Conservation (phyloP, 2,797 vertebrate species). For the Sparus aurata region DNA sequence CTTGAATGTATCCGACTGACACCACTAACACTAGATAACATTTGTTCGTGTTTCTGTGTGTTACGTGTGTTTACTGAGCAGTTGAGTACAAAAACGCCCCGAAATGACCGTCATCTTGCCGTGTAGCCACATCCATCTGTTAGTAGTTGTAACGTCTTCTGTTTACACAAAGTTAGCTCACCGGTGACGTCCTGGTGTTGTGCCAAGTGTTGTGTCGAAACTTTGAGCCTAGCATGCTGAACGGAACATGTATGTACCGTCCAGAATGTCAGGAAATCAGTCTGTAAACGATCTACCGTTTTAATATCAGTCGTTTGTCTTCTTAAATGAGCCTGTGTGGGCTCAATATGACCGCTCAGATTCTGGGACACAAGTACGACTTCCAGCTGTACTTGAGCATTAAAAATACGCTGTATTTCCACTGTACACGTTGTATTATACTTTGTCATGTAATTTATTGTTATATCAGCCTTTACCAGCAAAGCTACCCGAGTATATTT, state of each 20-base stretch:
- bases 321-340: background rate
- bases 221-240: background rate
- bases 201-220: slow-evolving; percentile 14
- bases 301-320: background rate
- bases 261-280: background rate
- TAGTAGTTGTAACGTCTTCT: slow-evolving; percentile 1
- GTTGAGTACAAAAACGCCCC: background rate
- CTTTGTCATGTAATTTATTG: background rate
- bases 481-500: background rate
- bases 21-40: background rate
- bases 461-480: background rate
- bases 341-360: background rate
- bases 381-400: background rate
- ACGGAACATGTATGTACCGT: background rate
- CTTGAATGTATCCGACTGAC: slow-evolving; percentile 11
- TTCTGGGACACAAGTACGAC: background rate
- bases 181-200: slow-evolving; percentile 5
- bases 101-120: rapidly evolving
- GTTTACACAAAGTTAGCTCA: slow-evolving; percentile 38
- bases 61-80: background rate
- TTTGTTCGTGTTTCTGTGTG: slow-evolving; percentile 15
- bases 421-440: background rate
- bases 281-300: background rate
- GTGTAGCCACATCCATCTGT: slow-evolving; percentile 5
- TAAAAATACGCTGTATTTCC: background rate